A percentile compares a stretch with the other conserved stretches of the same genome.
These are phyloP conservation scores for Oegoconia quadripuncta DNA, from an alignment of 2,888 invertebrate genomes.

Conservation along the genomic window DNA sequence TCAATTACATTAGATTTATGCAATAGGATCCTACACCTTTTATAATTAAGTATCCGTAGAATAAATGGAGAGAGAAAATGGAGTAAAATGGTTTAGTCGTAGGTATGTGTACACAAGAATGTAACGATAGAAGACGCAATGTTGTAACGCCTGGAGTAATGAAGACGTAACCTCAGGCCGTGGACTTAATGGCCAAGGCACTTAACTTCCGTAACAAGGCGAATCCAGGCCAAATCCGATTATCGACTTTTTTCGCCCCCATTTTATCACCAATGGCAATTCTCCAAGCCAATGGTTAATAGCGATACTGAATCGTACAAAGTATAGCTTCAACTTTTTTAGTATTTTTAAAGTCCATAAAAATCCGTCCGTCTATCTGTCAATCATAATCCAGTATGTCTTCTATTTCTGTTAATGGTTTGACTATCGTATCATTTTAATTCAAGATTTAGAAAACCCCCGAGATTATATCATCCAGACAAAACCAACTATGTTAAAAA, in stretches of 20 bases:
- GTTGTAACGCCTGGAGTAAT: not conserved
- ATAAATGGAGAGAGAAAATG: not conserved
- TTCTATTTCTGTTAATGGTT: too few relatives aligned
- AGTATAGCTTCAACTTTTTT: not conserved
- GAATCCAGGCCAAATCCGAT: conserved; percentile 11
- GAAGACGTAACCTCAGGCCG: conserved; percentile 5
- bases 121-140: not conserved
- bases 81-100: not conserved
- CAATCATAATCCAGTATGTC: not conserved
- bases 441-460: too few relatives aligned
- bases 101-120: not conserved
- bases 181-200: conserved; percentile 15
- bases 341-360: too few relatives aligned
- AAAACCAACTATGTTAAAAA: too few relatives aligned
- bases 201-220: conserved; percentile 14
- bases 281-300: too few relatives aligned
- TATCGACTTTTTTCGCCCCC: conserved; percentile 8
- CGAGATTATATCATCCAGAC: too few relatives aligned
- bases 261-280: conserved; percentile 7
- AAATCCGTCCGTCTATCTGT: not conserved
- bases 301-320: conserved; percentile 1
- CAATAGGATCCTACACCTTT: too few relatives aligned
- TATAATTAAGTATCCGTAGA: not conserved
- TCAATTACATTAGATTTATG: too few relatives aligned
- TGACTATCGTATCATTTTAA: too few relatives aligned